Evolutionary conservation across 2,797 vertebrate genomes (phyloP).

Genomic region (Propithecus perrieri): DNA sequence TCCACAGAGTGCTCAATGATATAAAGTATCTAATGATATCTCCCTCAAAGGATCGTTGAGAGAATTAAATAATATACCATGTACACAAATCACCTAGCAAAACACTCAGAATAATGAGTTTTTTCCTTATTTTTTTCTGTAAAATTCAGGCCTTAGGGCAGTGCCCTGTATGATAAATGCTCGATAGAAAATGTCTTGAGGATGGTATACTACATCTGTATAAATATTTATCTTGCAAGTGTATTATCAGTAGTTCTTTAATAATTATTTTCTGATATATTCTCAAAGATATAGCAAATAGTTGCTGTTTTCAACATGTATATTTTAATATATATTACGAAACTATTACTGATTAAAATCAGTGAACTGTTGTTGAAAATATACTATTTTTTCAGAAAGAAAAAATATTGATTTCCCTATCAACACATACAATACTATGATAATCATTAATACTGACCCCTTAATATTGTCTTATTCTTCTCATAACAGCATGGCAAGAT

Average conservation of each 20-base stretch:
- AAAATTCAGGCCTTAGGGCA: not conserved
- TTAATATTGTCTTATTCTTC: not conserved
- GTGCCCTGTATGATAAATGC: not conserved
- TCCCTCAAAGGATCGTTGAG: not conserved
- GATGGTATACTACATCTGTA: not conserved
- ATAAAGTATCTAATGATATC: not conserved
- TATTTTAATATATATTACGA: not conserved
- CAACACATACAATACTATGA: not conserved
- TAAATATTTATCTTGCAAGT: not conserved
- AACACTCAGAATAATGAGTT: not conserved
- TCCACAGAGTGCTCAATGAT: not conserved
- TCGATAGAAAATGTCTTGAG: not conserved
- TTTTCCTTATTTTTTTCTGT: not conserved
- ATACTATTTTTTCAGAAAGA: not conserved
- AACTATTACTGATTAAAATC: not conserved
- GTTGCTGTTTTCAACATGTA: not conserved
- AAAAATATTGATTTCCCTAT: not conserved
- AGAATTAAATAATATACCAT: not conserved
- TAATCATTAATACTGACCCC: not conserved
- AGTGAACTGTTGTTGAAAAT: not conserved
- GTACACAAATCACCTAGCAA: not conserved
- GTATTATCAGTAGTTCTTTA: not conserved
- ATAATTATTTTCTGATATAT: not conserved
- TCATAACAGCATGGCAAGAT: not conserved
- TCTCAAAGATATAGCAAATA: not conserved